Evolutionary conservation across 2,113 vertebrate genomes (phyloP).

Genomic region (Cinclus cinclus): DNA sequence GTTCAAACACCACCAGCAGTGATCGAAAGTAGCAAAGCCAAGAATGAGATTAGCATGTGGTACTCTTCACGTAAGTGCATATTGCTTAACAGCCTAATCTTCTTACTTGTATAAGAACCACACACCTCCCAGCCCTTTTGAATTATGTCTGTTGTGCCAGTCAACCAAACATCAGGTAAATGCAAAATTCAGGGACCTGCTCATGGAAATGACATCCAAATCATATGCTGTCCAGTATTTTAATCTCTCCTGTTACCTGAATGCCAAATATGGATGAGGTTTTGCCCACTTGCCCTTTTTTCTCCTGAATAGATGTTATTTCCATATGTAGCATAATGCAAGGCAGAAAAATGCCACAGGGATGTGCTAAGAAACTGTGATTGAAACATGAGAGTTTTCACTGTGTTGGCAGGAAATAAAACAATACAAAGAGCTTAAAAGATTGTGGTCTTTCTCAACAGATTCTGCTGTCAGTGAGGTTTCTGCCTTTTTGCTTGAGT

Average conservation of each 20-base stretch:
- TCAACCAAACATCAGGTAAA: conserved; percentile 28
- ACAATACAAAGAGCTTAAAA: background rate
- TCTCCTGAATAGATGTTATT: conserved; percentile 20
- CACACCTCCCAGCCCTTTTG: background rate
- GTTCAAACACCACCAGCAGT: background rate
- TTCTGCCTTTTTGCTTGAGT: background rate
- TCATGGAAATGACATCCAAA: conserved; percentile 15
- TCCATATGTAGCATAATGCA: background rate
- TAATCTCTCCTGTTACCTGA: background rate
- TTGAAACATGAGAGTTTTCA: background rate
- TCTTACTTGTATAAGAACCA: background rate
- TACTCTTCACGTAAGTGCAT: conserved; percentile 32
- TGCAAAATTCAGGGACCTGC: conserved; percentile 11
- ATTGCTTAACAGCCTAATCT: conserved; percentile 51
- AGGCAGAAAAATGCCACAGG: background rate
- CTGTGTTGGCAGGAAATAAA: background rate
- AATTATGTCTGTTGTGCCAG: conserved; percentile 18
- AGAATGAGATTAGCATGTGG: conserved; percentile 35
- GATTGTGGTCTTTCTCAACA: background rate
- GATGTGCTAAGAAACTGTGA: background rate
- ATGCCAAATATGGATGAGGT: background rate
- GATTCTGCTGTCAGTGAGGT: background rate
- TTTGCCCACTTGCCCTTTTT: background rate
- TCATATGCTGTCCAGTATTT: conserved; percentile 20
- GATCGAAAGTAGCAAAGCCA: background rate